Conservation (phyloP, 1,140 invertebrate species). For the Halotydeus destructor region DNA sequence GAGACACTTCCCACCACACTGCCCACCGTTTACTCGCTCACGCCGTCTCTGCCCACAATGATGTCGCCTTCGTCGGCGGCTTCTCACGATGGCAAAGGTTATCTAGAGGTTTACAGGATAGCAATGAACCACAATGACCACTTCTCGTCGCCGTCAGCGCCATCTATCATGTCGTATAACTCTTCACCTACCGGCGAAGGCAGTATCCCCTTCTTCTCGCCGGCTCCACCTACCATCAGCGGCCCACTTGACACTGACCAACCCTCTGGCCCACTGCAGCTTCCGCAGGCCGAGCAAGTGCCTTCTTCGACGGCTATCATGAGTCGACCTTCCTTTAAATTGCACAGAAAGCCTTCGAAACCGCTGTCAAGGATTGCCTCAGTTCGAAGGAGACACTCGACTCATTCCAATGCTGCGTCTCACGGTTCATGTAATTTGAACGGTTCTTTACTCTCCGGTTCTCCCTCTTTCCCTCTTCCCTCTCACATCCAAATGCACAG, state of each 20-base stretch:
- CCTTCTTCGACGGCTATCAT: background rate
- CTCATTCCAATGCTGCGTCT: conserved; percentile 4
- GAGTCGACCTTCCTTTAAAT: conserved; percentile 4
- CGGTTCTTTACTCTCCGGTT: background rate
- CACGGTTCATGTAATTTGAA: conserved; percentile 13
- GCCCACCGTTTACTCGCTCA: conserved; percentile 13
- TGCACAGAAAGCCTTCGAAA: background rate
- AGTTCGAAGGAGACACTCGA: conserved; percentile 2
- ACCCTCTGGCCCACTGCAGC: background rate
- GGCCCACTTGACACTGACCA: background rate
- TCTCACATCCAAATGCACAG: too few species aligned
- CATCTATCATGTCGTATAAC: conserved; percentile 6
- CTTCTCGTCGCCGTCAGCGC: conserved; percentile 2
- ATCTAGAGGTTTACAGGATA: conserved; percentile 12
- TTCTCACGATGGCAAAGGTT: conserved; percentile 9
- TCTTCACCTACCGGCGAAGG: conserved; percentile 5
- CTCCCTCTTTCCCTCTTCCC: conserved; percentile 2
- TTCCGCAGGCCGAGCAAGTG: background rate
- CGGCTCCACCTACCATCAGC: background rate
- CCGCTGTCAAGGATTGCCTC: conserved; percentile 3
- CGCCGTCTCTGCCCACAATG: conserved; percentile 11
- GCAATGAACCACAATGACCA: conserved; percentile 2
- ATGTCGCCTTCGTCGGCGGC: conserved; percentile 13
- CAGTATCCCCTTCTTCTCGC: background rate
- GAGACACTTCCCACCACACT: conserved; percentile 8